Evolutionary conservation across 2,797 vertebrate genomes (phyloP).

Genomic region (Antrozous pallidus): DNA sequence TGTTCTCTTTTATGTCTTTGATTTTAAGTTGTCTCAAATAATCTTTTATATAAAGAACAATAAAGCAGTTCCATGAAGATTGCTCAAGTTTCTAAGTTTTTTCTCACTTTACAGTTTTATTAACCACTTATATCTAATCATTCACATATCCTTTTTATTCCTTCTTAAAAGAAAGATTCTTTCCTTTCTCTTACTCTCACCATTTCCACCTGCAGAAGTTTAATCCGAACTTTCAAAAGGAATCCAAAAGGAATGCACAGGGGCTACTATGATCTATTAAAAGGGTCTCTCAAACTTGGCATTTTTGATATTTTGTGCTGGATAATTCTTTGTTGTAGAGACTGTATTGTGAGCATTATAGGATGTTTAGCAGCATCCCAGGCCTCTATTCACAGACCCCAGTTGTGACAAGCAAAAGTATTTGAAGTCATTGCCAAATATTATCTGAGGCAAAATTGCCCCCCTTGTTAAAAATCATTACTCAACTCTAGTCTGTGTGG

Average conservation of each 20-base stretch:
- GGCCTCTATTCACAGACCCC: background rate
- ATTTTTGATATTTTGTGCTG: background rate
- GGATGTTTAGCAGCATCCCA: background rate
- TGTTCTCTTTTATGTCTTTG: conserved; percentile 31
- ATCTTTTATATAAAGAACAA: conserved; percentile 23
- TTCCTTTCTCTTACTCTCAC: background rate
- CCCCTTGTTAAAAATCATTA: background rate
- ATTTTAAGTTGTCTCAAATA: conserved; percentile 39
- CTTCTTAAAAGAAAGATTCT: background rate
- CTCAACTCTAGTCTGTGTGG: background rate
- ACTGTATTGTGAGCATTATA: background rate
- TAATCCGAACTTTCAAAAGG: background rate
- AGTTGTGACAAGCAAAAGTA: background rate
- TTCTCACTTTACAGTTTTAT: background rate
- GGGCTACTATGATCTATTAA: background rate
- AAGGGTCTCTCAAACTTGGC: background rate
- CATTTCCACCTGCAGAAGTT: background rate
- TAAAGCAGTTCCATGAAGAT: background rate
- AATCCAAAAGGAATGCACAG: too few relatives aligned
- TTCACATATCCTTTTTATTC: background rate
- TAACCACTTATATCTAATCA: conserved; percentile 1
- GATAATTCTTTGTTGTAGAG: background rate
- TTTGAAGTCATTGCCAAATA: background rate
- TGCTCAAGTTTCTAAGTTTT: background rate
- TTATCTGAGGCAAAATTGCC: background rate